Base-by-base conservation (phyloP, 2,797 vertebrate species). In the Pyrrhura leucotis region DNA sequence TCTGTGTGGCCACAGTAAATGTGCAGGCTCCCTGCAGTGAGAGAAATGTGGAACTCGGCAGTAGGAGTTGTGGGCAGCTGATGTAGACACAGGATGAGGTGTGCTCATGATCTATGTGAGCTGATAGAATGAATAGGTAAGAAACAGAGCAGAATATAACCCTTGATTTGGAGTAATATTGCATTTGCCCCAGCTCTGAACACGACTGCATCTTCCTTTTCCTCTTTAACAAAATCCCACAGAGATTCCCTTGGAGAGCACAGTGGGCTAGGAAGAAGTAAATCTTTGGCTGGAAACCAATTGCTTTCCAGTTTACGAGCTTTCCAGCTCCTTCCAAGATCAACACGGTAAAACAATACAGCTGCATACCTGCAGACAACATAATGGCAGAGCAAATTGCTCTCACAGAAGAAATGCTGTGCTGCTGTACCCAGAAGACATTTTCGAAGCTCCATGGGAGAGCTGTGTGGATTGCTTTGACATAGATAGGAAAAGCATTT, bases 281-380 rank as follows among this genome's bases (percentile, higher is more conserved):
- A 81, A 84, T 29, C 39, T 91, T 91, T 7, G 0, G 31, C 87
- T 95, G 56, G 81, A 96, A 96, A 92, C 72, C 87, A 59, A 82
- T 80, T 95, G 45, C 76, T 73, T 94, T 93, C 39, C 74, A 88
- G 81, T 88, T 93, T 95, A 95, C 61, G 93, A 88, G 68, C 72
- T 89, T 96, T 84, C 90, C 63, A 82, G 62, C 54, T 88, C 62
- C 53, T 96, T 96, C 80, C 92, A 94, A 96, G 77, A 94, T 92
- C 95, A 94, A 84, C 85, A 78, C 0, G 0, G 82, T 94, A 91
- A 93, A 95, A 95, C 89, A 92, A 84, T 93, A 93, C 87, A 59
- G 58, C 89, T 94, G 66, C 87, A 89, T 95, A 94, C 93, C 87
- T 93, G 95, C 90, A 89, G 93, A 97, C 85, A 88, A 40, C 58